A percentile compares a stretch with the other conserved stretches of the same genome.
These are phyloP conservation scores for Aythya baeri DNA, from an alignment of 2,113 vertebrate species.

Conservation along the genomic window DNA sequence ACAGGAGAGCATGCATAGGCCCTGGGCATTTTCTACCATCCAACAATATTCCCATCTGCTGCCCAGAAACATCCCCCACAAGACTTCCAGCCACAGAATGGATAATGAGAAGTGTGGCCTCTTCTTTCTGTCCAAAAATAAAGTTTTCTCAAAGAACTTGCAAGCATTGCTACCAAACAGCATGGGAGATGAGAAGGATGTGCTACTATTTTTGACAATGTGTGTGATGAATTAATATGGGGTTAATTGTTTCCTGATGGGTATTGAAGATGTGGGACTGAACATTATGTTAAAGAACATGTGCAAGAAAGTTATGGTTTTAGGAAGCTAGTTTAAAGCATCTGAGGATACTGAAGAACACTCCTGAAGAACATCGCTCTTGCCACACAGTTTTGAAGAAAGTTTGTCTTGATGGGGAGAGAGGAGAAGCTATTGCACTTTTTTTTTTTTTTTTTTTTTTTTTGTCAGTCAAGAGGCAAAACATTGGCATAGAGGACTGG, in stretches of 20 bases:
- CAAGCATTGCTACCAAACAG: rapidly evolving
- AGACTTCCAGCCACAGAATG: rapidly evolving
- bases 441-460: not conserved
- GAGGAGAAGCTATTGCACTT: not conserved
- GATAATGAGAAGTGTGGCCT: not conserved
- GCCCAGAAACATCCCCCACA: not conserved
- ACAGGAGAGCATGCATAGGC: not conserved
- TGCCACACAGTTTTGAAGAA: not conserved
- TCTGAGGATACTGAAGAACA: not conserved
- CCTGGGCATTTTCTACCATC: rapidly evolving
- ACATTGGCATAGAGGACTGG: not conserved
- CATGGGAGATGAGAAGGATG: not conserved
- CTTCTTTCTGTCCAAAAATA: rapidly evolving
- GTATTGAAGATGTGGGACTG: not conserved
- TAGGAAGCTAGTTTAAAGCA: not conserved
- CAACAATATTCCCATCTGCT: not conserved
- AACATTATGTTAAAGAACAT: rapidly evolving
- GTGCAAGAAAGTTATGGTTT: rapidly evolving
- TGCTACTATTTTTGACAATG: not conserved
- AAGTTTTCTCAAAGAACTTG: not conserved
- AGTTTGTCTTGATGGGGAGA: not conserved
- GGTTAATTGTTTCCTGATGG: rapidly evolving
- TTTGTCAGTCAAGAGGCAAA: not conserved
- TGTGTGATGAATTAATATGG: not conserved
- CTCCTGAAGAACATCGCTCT: not conserved